These are phyloP conservation scores for Syngnathus rostellatus DNA, from an alignment of 2,797 vertebrate species.

Conservation along the genomic window DNA sequence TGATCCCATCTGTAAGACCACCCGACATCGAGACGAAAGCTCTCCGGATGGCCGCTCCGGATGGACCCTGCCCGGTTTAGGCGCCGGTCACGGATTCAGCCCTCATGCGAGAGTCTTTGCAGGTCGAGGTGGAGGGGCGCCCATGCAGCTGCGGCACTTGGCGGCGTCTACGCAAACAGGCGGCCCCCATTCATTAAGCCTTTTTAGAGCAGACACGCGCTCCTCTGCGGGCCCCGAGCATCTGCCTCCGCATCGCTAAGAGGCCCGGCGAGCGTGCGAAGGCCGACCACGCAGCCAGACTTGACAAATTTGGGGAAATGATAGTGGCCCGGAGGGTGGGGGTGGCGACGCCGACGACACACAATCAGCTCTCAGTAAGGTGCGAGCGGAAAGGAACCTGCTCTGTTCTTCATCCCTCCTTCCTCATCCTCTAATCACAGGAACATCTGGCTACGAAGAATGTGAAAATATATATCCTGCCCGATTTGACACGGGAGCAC, in stretches of 20 bases:
- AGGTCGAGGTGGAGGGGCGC: conserved; percentile 22
- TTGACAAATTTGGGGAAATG: conserved; percentile 39
- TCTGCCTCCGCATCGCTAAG: conserved; percentile 61
- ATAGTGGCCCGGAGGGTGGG: conserved; percentile 25
- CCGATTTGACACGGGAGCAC: conserved; percentile 41
- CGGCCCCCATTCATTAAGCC: conserved; percentile 67
- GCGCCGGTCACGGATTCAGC: conserved; percentile 41
- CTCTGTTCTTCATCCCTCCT: conserved; percentile 28
- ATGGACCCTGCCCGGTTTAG: neutral
- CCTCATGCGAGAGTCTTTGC: neutral
- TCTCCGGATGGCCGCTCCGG: conserved; percentile 18
- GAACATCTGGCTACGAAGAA: conserved; percentile 63
- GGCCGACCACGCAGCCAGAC: conserved; percentile 26
- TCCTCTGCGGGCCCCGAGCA: conserved; percentile 63
- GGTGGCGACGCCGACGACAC: neutral
- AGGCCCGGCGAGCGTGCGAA: conserved; percentile 16
- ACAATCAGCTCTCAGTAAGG: conserved; percentile 24
- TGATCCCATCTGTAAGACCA: conserved; percentile 33
- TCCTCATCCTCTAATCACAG: conserved; percentile 55
- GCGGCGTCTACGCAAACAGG: conserved; percentile 64
- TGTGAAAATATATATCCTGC: conserved; percentile 45
- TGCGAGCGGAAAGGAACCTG: conserved; percentile 21
- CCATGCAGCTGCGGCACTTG: conserved; percentile 66
- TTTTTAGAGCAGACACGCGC: conserved; percentile 66
- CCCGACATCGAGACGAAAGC: conserved; percentile 22